These are phyloP conservation scores for Guaruba guarouba DNA, from an alignment of 2,113 vertebrate genomes.

Conservation along the genomic window DNA sequence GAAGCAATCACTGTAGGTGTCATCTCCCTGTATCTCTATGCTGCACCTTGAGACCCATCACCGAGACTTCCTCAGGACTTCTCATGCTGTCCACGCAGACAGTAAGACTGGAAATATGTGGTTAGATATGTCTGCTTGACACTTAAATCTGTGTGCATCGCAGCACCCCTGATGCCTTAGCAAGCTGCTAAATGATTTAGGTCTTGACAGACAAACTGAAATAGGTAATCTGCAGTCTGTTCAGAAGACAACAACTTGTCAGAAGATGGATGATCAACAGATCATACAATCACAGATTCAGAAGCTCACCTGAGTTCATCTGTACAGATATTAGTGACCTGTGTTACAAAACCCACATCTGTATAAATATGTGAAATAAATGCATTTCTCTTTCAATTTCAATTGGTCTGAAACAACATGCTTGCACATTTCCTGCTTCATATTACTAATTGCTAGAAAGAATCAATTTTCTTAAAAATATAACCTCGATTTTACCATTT, in stretches of 20 bases:
- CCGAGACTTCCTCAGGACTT: accelerated
- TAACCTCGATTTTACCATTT: neutral
- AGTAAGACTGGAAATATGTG: neutral
- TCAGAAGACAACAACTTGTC: neutral
- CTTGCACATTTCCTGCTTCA: neutral
- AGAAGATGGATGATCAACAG: neutral
- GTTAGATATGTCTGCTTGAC: neutral
- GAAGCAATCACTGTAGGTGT: neutral
- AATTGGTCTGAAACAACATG: neutral
- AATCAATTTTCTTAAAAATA: neutral
- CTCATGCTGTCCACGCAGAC: neutral
- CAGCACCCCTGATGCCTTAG: neutral
- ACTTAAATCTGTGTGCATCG: neutral
- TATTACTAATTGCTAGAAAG: neutral
- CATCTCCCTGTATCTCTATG: neutral
- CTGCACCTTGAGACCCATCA: neutral
- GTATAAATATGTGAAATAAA: neutral
- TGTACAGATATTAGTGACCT: neutral
- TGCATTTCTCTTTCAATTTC: neutral
- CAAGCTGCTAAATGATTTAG: neutral
- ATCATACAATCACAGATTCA: neutral
- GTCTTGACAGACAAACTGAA: neutral
- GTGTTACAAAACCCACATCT: neutral
- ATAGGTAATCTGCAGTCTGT: neutral
- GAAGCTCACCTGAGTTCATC: neutral